phyloP scores from a whole-genome alignment of 2,888 invertebrate genomes.

The Coenonympha arcania region DNA sequence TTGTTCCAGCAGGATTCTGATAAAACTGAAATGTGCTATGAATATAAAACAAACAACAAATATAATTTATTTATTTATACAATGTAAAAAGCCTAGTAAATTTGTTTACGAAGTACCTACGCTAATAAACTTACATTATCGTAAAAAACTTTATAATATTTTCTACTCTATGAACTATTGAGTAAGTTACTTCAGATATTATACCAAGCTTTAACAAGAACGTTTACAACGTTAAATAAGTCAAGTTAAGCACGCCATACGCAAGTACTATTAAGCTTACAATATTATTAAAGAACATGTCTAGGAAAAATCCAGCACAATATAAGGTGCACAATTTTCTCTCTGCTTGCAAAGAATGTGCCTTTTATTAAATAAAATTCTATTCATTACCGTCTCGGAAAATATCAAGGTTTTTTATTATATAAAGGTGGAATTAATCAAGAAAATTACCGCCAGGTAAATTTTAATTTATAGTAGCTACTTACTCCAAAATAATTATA shows the following conservation, averaged over 20 bases:
- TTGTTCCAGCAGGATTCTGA: no score
- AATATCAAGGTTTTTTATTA: slow-evolving; percentile 8
- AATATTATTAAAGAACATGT: slow-evolving; percentile 17
- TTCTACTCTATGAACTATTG: no score
- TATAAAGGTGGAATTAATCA: background rate
- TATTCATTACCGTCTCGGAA: slow-evolving; percentile 11
- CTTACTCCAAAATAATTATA: no score
- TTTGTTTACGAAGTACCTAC: no score
- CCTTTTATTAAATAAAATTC: slow-evolving; percentile 16
- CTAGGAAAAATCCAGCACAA: slow-evolving; percentile 6
- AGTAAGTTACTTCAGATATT: no score
- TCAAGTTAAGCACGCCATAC: background rate
- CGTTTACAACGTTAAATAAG: background rate
- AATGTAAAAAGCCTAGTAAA: no score
- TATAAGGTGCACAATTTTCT: slow-evolving; percentile 18
- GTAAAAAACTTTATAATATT: no score
- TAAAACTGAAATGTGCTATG: no score
- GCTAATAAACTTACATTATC: no score
- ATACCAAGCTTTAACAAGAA: background rate
- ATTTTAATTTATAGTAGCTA: background rate
- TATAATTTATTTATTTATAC: no score
- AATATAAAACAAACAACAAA: no score
- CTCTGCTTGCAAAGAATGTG: slow-evolving; percentile 9
- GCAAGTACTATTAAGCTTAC: slow-evolving; percentile 10
- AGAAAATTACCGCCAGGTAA: background rate